Percentiles rank a stretch among this genome's conserved stretches.
Conservation (phyloP, 2,113 vertebrate genomes). For the Bungarus multicinctus region DNA sequence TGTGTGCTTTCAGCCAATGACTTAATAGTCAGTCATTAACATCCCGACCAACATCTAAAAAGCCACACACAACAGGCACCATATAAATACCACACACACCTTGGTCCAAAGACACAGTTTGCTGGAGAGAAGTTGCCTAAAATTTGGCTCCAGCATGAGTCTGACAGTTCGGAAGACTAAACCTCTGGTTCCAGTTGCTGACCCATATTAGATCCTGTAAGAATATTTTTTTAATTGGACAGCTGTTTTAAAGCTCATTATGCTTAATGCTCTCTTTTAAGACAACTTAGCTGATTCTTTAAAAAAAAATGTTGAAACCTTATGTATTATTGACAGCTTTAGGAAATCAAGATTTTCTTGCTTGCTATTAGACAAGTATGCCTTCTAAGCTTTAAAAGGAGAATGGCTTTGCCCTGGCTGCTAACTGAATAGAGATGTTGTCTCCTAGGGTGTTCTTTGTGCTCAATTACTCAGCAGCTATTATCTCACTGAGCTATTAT, state of each 20-base stretch:
- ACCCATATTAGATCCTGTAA: background rate
- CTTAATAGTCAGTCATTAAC: too few species aligned
- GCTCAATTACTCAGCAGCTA: constrained; percentile 1
- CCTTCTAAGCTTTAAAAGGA: background rate
- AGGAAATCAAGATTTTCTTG: constrained; percentile 3
- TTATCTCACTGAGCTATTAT: background rate
- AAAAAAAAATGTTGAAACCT: constrained; percentile 34
- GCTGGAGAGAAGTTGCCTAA: too few species aligned
- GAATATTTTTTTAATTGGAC: background rate
- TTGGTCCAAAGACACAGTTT: too few species aligned
- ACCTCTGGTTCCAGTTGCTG: too few species aligned
- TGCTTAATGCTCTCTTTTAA: constrained; percentile 24
- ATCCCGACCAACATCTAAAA: too few species aligned
- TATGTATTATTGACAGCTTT: constrained; percentile 40
- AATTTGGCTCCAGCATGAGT: too few species aligned
- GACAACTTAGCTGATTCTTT: constrained; percentile 38
- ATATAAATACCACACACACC: too few species aligned
- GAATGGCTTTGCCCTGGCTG: background rate
- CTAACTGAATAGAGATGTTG: background rate
- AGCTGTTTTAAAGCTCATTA: background rate
- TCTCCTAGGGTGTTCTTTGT: background rate
- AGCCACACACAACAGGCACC: too few species aligned
- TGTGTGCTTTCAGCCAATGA: too few species aligned
- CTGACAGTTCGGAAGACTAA: too few species aligned
- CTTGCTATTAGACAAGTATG: background rate